Evolutionary conservation across 2,797 vertebrate genomes (phyloP).

Genomic region (Coregonus sp.): DNA sequence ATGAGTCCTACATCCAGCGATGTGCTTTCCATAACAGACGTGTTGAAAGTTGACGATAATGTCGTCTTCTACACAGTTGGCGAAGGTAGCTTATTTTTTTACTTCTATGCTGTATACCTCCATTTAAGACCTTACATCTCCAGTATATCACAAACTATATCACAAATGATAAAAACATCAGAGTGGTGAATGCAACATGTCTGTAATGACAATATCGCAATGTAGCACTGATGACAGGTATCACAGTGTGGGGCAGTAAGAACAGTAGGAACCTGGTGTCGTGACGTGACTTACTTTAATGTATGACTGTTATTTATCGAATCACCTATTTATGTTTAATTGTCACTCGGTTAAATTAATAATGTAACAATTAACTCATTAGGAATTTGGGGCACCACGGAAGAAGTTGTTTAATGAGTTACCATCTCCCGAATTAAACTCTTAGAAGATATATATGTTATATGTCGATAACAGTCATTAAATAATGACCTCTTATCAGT

Average conservation of each 20-base stretch:
- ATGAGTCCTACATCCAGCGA: slow-evolving; percentile 78
- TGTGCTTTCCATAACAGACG: slow-evolving; percentile 83
- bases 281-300: too few species aligned
- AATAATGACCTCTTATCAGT: too few species aligned
- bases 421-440: too few species aligned
- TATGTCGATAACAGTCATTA: too few species aligned
- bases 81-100: slow-evolving; percentile 72
- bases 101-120: background rate
- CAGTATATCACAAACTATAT: too few species aligned
- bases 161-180: background rate
- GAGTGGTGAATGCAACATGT: background rate
- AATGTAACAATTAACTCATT: too few species aligned
- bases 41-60: slow-evolving; percentile 80
- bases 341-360: too few species aligned
- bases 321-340: too few species aligned
- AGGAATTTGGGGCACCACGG: too few species aligned
- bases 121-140: background rate
- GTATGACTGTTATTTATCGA: too few species aligned
- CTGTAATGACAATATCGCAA: background rate
- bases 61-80: slow-evolving; percentile 83
- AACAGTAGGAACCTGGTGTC: slow-evolving; percentile 80
- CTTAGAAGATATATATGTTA: too few species aligned
- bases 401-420: too few species aligned
- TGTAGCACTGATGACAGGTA: slow-evolving; percentile 61
- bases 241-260: slow-evolving; percentile 78